Evolutionary conservation across 2,113 vertebrate species (phyloP).

Genomic region (Sorex fumeus): DNA sequence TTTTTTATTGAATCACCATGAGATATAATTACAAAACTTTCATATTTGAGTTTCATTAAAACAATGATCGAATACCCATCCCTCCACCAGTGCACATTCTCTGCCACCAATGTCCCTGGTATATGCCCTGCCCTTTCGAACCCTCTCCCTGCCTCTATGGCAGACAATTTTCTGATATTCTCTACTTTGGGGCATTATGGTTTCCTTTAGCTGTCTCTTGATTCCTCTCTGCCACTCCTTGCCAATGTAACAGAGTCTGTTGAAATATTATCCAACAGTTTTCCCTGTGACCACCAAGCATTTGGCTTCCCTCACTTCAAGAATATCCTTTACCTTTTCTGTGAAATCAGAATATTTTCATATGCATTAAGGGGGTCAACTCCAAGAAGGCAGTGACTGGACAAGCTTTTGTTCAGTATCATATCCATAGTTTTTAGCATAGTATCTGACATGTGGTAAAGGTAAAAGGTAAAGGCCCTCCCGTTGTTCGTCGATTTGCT

Average conservation of each 20-base stretch:
- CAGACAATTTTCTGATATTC: no score
- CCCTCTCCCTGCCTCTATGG: no score
- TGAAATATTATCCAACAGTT: not conserved
- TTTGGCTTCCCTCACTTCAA: not conserved
- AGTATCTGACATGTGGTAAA: not conserved
- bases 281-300: not conserved
- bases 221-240: not conserved
- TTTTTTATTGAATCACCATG: no score
- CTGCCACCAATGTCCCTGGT: no score
- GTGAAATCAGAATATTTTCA: constrained; percentile 5
- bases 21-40: no score
- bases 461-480: no score
- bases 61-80: no score
- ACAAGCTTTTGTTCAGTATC: not conserved
- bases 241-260: not conserved
- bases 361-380: not conserved
- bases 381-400: not conserved
- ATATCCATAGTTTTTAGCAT: not conserved
- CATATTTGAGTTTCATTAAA: no score
- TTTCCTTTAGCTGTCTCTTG: not conserved
- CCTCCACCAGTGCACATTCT: no score
- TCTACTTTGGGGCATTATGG: no score
- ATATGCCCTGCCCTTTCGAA: no score
- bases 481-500: no score
- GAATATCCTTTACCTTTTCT: not conserved